These are phyloP conservation scores for Platycheirus rosarum DNA, from an alignment of 2,888 invertebrate genomes.

Conservation along the genomic window DNA sequence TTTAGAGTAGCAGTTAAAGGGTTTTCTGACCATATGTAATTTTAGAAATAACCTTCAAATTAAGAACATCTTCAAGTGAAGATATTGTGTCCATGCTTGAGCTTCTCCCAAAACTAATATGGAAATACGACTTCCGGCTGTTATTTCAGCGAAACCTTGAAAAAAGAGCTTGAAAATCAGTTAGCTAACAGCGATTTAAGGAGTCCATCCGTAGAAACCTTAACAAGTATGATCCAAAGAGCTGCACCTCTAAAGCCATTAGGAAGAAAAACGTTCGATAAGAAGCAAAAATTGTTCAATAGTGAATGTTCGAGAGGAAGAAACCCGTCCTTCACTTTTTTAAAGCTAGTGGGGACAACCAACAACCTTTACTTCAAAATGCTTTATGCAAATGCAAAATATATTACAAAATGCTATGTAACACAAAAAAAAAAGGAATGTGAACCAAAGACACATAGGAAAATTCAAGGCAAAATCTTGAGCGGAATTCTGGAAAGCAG, in stretches of 20 bases:
- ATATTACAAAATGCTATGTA: too few relatives aligned
- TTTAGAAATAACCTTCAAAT: neutral
- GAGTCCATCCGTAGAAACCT: neutral
- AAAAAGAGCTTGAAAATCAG: neutral
- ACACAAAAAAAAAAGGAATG: too few relatives aligned
- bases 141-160: neutral
- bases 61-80: neutral
- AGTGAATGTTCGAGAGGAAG: too few relatives aligned
- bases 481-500: too few relatives aligned
- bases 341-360: too few relatives aligned
- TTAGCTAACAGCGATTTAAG: neutral
- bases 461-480: too few relatives aligned
- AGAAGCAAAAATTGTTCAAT: neutral
- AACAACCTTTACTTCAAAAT: too few relatives aligned
- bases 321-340: too few relatives aligned
- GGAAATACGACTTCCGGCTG: neutral
- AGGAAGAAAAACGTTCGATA: neutral
- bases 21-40: neutral
- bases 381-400: too few relatives aligned
- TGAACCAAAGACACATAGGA: too few relatives aligned
- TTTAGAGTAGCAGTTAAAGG: constrained; percentile 1
- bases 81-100: neutral
- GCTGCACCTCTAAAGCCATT: neutral
- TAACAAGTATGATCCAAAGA: neutral
- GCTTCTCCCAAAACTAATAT: neutral